These are phyloP conservation scores for Lordiphosa collinella DNA, from an alignment of 1,140 invertebrate genomes.

Conservation along the genomic window DNA sequence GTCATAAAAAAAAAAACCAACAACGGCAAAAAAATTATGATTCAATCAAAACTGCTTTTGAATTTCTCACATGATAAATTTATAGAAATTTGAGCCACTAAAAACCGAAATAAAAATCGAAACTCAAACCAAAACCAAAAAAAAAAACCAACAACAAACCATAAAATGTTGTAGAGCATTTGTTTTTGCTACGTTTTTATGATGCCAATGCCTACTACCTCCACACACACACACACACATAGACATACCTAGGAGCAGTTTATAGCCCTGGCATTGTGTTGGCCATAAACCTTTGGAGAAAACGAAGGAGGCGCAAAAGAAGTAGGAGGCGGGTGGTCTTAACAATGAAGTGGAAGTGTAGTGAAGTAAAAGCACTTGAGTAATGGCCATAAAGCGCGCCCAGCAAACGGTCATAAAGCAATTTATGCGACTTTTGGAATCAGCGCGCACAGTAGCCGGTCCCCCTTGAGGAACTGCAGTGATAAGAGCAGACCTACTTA, in stretches of 20 bases:
- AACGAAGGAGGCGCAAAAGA: not conserved
- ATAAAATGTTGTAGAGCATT: slow-evolving; percentile 21
- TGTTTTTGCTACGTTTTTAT: slow-evolving; percentile 69
- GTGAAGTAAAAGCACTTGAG: slow-evolving; percentile 59
- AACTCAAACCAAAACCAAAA: slow-evolving; percentile 43
- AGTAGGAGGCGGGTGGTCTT: slow-evolving; percentile 4
- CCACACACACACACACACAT: too few species aligned
- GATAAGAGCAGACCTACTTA: slow-evolving; percentile 38
- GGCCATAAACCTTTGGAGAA: slow-evolving; percentile 61
- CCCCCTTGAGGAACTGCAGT: slow-evolving; percentile 60
- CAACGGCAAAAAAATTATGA: slow-evolving; percentile 46
- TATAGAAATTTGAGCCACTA: slow-evolving; percentile 57
- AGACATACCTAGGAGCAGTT: slow-evolving; percentile 40
- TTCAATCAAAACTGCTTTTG: slow-evolving; percentile 63
- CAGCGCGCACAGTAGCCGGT: slow-evolving; percentile 63
- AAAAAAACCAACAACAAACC: slow-evolving; percentile 24
- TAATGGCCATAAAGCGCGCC: slow-evolving; percentile 73
- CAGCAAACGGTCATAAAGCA: slow-evolving; percentile 64
- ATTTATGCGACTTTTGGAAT: slow-evolving; percentile 77
- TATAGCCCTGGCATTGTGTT: slow-evolving; percentile 65
- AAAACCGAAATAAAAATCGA: slow-evolving; percentile 49
- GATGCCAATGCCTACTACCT: slow-evolving; percentile 56
- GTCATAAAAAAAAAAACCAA: slow-evolving; percentile 40
- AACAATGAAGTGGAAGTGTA: slow-evolving; percentile 25
- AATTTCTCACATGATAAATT: slow-evolving; percentile 65